Evolutionary conservation across 1,140 invertebrate species (phyloP).

Genomic region (Lysiphlebus fabarum): DNA sequence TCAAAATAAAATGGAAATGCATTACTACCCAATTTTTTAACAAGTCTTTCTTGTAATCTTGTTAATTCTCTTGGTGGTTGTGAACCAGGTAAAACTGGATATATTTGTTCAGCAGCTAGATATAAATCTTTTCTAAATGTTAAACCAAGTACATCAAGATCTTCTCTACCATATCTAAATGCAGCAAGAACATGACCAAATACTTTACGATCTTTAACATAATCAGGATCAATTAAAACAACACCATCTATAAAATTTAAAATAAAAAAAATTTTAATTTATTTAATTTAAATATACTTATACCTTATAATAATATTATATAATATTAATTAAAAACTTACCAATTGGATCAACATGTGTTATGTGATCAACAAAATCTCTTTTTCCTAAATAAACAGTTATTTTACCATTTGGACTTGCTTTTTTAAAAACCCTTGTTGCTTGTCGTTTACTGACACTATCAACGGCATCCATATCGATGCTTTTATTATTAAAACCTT

Average conservation of each 20-base stretch:
- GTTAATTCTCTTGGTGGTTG: conserved; percentile 69
- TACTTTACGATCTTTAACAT: conserved; percentile 92
- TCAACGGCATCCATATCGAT: conserved; percentile 46
- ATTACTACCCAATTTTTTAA: conserved; percentile 95
- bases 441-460: conserved; percentile 40
- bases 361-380: conserved; percentile 97
- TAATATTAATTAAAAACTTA: too few relatives aligned
- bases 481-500: conserved; percentile 23
- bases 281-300: too few relatives aligned
- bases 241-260: conserved; percentile 82
- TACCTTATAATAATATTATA: too few relatives aligned
- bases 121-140: conserved; percentile 98
- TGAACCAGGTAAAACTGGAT: conserved; percentile 54
- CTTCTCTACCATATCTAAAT: conserved; percentile 96
- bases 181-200: conserved; percentile 96
- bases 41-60: conserved; percentile 88
- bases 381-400: conserved; percentile 94
- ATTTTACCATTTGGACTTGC: conserved; percentile 95
- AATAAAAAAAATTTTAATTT: too few relatives aligned
- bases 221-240: conserved; percentile 96
- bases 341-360: conserved; percentile 95
- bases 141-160: conserved; percentile 94
- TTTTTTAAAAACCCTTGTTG: conserved; percentile 83
- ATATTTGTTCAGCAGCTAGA: conserved; percentile 90
- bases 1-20: conserved; percentile 99